phyloP scores from a whole-genome alignment of 2,888 invertebrate species.

The Heliconius erato region DNA sequence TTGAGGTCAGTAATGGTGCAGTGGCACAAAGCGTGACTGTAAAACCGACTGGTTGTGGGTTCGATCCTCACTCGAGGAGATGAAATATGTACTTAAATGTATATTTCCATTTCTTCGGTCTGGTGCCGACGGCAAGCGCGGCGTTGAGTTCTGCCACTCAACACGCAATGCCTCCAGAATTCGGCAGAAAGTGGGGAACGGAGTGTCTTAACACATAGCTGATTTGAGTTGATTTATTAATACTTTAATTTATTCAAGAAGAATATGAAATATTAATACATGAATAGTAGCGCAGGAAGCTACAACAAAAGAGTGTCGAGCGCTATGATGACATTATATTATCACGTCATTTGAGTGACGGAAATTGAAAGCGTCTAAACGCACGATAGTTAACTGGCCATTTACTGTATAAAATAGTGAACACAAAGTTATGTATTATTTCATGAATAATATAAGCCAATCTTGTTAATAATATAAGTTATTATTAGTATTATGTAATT shows the following conservation, averaged over 20 bases:
- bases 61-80: no score
- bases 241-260: neutral
- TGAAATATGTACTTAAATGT: no score
- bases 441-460: no score
- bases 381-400: neutral
- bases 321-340: constrained; percentile 14
- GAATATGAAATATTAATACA: constrained; percentile 1
- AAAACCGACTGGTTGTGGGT: no score
- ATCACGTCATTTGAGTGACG: neutral
- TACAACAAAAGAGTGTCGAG: constrained; percentile 8
- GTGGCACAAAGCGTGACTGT: no score
- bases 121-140: no score
- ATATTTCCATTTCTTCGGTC: no score
- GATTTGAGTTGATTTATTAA: neutral
- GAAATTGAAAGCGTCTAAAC: neutral
- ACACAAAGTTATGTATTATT: neutral
- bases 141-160: no score
- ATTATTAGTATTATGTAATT: neutral
- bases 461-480: neutral
- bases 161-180: no score
- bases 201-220: no score
- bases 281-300: neutral
- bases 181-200: no score
- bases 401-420: neutral
- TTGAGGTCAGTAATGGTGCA: no score